Base-by-base conservation (phyloP, 2,888 invertebrate genomes). In the Ptilodon capucinus region DNA sequence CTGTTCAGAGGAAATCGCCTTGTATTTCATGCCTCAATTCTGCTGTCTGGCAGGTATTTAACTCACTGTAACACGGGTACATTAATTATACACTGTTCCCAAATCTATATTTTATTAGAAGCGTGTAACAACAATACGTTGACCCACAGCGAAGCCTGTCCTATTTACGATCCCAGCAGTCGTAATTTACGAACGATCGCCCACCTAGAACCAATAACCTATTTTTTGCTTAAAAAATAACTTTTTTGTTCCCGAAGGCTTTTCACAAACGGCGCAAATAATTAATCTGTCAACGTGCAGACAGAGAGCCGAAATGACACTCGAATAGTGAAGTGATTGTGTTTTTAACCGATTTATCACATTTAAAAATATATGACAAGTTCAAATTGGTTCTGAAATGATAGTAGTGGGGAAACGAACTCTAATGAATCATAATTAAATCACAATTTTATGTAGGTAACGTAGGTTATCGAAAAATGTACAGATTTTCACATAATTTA, bases 251-350 rank as follows among this genome's bases (percentile, higher is more conserved):
- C 40, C 35, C 17, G 44, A 45, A 7, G 17, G 43, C 36, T 44
- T 58, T 58, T 52, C 51, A 51, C 50, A 44, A 49, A 48, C 46
- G 51, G 55, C 51, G 54, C 52, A 56, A 57, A 64, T 67, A 71
- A 73, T 70, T 54, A 74, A 68, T 57, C 57, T 71, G 71, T 64
- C 68, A 73, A 68, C 67, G 59, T 46, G 46, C 48, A 51, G 42
- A 46, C 58, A 57, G 55, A 49, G 43, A 21, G 14, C 21, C 34
- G 49, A 47, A 54, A 46, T 44, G 44, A 63, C 57, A 50, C 48
- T 49, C 44, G 46, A 53, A 44, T 58, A 59, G 58, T 39, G 62
- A 14, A 13, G 32, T 32, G 32, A 28, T n/a, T 8, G n/a, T 28
- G 8, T 21, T 7, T 25, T 25, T 8, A 28, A 28, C 8, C 28